A percentile compares a stretch with the other conserved stretches of the same genome.
These are phyloP conservation scores for Cantharis nigra DNA, from an alignment of 2,888 invertebrate species.

Conservation along the genomic window DNA sequence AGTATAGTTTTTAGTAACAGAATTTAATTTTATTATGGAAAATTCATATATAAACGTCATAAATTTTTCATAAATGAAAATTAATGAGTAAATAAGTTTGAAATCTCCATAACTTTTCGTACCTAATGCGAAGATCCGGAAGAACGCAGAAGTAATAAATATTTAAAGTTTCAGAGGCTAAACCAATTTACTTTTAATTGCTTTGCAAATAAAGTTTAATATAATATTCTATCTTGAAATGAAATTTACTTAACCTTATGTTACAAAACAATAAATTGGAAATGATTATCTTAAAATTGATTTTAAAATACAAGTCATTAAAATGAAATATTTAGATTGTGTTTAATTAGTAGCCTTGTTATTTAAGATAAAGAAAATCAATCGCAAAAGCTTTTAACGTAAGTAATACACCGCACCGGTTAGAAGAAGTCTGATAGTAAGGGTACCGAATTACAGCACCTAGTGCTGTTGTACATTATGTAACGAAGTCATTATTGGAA, in stretches of 20 bases:
- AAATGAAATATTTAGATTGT: neutral
- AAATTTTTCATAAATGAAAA: constrained; percentile 2
- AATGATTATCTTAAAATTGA: neutral
- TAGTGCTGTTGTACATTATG: too few species aligned
- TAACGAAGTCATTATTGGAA: too few species aligned
- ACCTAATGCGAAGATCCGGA: neutral
- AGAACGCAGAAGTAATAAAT: neutral
- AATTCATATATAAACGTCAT: neutral
- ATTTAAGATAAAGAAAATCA: neutral
- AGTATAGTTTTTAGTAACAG: neutral
- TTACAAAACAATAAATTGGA: neutral
- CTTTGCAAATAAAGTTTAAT: constrained; percentile 4
- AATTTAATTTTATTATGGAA: neutral
- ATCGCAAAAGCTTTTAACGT: neutral
- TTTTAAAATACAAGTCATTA: neutral
- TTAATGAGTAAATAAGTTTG: neutral
- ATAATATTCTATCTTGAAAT: neutral
- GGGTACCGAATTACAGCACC: neutral
- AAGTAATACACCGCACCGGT: neutral
- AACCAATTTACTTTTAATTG: constrained; percentile 4
- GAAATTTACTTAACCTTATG: neutral
- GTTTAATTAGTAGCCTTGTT: neutral
- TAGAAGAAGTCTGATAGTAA: neutral
- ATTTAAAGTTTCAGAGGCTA: constrained; percentile 1
- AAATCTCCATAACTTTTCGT: neutral